A percentile compares a stretch with the other conserved stretches of the same genome.
These are phyloP conservation scores for Amphiprion clarkii DNA, from an alignment of 2,797 vertebrate genomes.

Conservation along the genomic window DNA sequence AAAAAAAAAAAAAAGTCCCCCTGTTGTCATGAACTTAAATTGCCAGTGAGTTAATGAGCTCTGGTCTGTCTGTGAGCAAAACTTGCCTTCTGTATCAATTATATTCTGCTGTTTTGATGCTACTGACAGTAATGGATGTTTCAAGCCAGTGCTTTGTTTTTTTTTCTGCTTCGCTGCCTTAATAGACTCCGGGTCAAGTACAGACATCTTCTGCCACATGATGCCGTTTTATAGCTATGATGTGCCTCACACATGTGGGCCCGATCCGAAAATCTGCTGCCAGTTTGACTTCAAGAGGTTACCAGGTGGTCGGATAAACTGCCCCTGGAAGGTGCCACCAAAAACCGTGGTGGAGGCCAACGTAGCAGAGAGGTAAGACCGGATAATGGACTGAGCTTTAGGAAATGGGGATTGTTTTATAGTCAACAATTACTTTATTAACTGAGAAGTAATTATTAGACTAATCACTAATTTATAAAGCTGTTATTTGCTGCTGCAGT, in stretches of 20 bases:
- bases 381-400: no score
- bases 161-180: constrained; percentile 1
- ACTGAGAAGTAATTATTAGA: background rate
- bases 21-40: background rate
- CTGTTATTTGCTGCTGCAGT: background rate
- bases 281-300: constrained; percentile 99
- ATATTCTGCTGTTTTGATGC: background rate
- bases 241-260: constrained; percentile 96
- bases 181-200: constrained; percentile 88
- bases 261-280: constrained; percentile 98
- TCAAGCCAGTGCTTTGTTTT: background rate
- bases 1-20: background rate
- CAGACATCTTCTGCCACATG: constrained; percentile 99
- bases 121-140: background rate
- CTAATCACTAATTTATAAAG: background rate
- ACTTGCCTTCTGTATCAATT: background rate
- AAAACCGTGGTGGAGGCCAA: constrained; percentile 91
- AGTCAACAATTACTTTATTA: background rate
- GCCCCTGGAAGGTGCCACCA: constrained; percentile 97
- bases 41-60: background rate
- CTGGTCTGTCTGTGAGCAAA: background rate
- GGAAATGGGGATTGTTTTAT: no score
- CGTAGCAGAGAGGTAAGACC: constrained; percentile 90
- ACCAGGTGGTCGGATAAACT: constrained; percentile 96
- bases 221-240: constrained; percentile 99